Evolutionary conservation across 2,113 vertebrate species (phyloP), one percentile per base, ranked within the genome.

Genomic region (Sterrhoptilus dennistouni): DNA sequence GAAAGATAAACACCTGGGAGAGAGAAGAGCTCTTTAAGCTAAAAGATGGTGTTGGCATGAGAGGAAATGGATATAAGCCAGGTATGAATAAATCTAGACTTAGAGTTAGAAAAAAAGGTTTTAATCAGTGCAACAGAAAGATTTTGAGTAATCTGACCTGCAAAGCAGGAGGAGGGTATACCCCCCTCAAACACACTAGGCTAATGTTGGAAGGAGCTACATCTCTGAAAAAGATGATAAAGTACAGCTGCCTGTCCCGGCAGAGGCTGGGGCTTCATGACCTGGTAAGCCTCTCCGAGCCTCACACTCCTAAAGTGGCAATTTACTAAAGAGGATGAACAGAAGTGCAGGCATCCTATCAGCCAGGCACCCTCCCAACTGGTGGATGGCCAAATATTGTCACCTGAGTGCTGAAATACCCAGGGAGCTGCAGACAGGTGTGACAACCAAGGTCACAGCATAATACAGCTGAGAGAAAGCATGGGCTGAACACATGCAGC

Each of bases 1-100:
- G 61, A 71, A 89, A 91, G 61, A 95, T 92, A 95, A 97, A 81
- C 87, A 84, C 65, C 49, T 0, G 0, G 49, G 81, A 93, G 93
- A 70, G 64, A 84, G 64, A 82, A 92, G 74, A 89, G 74, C 69
- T 95, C 54, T 95, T 95, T 87, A 91, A 94, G 61, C 93, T 91
- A 87, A 92, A 94, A 76, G 81, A 87, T 79, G 45, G n/a, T 94
- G 77, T 75, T 95, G 74, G 87, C 33, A 14, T 76, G 74, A 93
- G 74, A 68, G 60, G 60, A 59, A 75, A 86, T 75, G 80, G 80
- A 52, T 95, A 71, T 84, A 93, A 92, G 91, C 89, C 74, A 92
- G 77, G 61, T 76, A 57, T 84, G 87, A 91, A 89, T 94, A 96
- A 84, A 90, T 80, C 72, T 92, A 84, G 65, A 44, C n/a, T 57